Conservation (phyloP, 2,113 vertebrate genomes). For the cat (Felis catus) region DNA sequence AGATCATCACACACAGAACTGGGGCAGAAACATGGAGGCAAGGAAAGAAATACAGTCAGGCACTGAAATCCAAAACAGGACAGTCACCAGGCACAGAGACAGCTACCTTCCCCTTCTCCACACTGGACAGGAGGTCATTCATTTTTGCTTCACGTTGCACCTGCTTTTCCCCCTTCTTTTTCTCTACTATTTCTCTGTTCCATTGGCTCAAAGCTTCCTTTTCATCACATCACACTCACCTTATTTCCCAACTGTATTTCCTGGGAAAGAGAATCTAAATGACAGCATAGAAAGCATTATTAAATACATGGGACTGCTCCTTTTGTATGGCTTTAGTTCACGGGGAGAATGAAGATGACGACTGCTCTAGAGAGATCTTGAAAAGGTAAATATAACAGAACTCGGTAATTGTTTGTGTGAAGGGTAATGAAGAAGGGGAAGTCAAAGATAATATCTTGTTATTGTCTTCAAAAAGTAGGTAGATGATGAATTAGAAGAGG, state of each 20-base stretch:
- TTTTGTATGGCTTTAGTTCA: not conserved
- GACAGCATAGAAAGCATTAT: too few species aligned
- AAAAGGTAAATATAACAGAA: not conserved
- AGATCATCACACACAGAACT: slow-evolving; percentile 60
- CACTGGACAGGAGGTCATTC: not conserved
- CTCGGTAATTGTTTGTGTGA: not conserved
- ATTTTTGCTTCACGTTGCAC: not conserved
- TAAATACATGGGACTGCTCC: not conserved
- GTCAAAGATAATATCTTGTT: not conserved
- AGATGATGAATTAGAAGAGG: not conserved
- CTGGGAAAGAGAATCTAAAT: not conserved
- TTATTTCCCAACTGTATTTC: not conserved
- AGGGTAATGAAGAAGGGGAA: not conserved
- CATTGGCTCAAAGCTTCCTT: not conserved
- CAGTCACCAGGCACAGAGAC: not conserved
- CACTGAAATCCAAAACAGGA: not conserved
- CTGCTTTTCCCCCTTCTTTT: not conserved
- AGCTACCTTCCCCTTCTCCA: not conserved
- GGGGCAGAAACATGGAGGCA: not conserved
- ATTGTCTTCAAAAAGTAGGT: not conserved
- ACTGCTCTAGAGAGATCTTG: not conserved
- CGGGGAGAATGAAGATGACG: not conserved
- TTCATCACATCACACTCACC: not conserved
- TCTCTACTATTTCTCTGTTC: not conserved
- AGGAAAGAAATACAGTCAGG: not conserved